Percentiles rank a stretch among this genome's conserved stretches.
Conservation (phyloP, 1,140 invertebrate species). For the Neodiprion pinetum region DNA sequence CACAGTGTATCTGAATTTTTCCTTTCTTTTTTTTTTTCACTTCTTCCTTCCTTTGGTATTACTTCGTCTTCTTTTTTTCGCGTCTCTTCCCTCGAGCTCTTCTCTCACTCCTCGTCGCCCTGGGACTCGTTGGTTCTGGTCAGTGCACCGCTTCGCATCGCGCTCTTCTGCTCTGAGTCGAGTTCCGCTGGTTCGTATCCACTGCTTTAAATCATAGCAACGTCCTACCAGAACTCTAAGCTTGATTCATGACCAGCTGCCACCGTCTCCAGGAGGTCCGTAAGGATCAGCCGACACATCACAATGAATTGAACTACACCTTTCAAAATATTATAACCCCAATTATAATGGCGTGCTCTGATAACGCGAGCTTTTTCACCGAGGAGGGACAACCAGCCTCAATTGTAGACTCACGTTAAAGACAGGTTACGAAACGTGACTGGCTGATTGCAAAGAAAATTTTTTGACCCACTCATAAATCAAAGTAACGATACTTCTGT, state of each 20-base stretch:
- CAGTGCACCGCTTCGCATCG: not conserved
- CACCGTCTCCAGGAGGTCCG: not conserved
- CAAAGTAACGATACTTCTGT: too few relatives aligned
- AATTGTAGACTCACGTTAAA: too few relatives aligned
- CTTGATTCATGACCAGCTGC: conserved; percentile 44
- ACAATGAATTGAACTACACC: not conserved
- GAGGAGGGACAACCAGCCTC: too few relatives aligned
- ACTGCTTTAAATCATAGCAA: conserved; percentile 45
- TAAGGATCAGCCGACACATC: not conserved
- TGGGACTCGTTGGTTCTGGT: not conserved
- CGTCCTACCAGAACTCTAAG: conserved; percentile 45
- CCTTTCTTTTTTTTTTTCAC: not conserved
- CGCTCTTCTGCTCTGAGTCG: too few relatives aligned
- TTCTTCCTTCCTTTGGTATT: conserved; percentile 21
- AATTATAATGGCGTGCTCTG: too few relatives aligned
- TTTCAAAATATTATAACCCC: not conserved
- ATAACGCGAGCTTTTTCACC: too few relatives aligned
- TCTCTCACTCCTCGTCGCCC: conserved; percentile 25
- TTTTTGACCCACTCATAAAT: too few relatives aligned
- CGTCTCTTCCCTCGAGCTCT: conserved; percentile 18
- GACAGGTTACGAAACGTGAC: too few relatives aligned
- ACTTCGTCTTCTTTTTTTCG: conserved; percentile 23
- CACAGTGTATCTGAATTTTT: not conserved
- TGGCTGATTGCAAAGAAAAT: too few relatives aligned
- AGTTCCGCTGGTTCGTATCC: conserved; percentile 12